A percentile compares a stretch with the other conserved stretches of the same genome.
Conservation (phyloP, 2,888 invertebrate species). For the Dryobotodes eremita region DNA sequence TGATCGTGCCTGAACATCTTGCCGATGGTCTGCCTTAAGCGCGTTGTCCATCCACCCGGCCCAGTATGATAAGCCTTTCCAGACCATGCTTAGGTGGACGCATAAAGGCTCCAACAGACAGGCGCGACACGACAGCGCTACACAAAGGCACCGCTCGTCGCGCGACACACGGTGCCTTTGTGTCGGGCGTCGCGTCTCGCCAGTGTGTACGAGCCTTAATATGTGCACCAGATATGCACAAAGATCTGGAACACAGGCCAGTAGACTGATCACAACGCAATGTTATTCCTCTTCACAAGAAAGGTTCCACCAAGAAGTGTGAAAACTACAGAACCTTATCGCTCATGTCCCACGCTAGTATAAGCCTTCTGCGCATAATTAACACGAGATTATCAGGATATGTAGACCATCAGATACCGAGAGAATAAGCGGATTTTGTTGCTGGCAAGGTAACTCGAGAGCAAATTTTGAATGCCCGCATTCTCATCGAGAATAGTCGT, state of each 20-base stretch:
- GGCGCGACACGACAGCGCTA: too few relatives aligned
- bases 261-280: neutral
- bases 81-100: too few relatives aligned
- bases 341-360: neutral
- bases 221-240: too few relatives aligned
- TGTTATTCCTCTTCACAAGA: neutral
- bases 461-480: neutral
- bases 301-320: neutral
- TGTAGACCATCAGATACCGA: neutral
- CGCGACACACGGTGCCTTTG: too few relatives aligned
- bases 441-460: neutral
- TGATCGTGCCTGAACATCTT: too few relatives aligned
- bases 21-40: too few relatives aligned
- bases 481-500: neutral
- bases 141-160: too few relatives aligned
- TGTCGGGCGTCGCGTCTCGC: too few relatives aligned
- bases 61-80: too few relatives aligned
- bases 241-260: neutral
- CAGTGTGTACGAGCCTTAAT: too few relatives aligned
- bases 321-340: neutral
- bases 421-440: neutral
- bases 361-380: neutral
- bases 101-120: too few relatives aligned
- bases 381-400: neutral
- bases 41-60: too few relatives aligned